These are phyloP conservation scores for Lycopodina hypogea DNA, from an alignment of 37 sponge, comb jelly and placozoan genomes.

Conservation along the genomic window DNA sequence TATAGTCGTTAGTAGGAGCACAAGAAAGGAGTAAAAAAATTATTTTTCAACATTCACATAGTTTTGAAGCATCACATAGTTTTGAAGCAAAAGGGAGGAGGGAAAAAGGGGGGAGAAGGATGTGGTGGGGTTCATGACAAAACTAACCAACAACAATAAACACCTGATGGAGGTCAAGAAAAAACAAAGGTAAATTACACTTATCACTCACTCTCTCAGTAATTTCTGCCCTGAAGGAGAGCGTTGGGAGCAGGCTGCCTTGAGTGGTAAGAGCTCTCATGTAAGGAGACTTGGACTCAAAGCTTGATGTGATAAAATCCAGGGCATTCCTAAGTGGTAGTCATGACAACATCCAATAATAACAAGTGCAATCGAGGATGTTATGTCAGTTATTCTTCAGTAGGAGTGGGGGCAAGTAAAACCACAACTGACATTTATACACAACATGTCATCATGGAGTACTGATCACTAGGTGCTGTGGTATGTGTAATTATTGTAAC, in stretches of 20 bases:
- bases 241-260: conserved; percentile 56
- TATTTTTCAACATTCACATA: no score
- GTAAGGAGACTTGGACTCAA: conserved; percentile 7
- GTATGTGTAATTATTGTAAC: no score
- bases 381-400: no score
- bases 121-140: not conserved
- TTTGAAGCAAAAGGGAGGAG: not conserved
- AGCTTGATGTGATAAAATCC: conserved; percentile 24
- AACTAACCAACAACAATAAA: not conserved
- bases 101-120: not conserved
- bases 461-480: not conserved
- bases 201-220: conserved; percentile 34
- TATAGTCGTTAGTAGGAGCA: no score
- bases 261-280: conserved; percentile 62
- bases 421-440: not conserved
- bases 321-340: conserved; percentile 44
- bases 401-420: conserved; percentile 1
- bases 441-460: not conserved
- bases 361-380: no score
- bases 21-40: not conserved
- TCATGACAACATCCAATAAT: not conserved
- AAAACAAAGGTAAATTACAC: not conserved
- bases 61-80: no score
- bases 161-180: not conserved
- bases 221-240: conserved; percentile 57